phyloP scores from a whole-genome alignment of 2,888 invertebrate species.

The Tanytarsus gracilentus region DNA sequence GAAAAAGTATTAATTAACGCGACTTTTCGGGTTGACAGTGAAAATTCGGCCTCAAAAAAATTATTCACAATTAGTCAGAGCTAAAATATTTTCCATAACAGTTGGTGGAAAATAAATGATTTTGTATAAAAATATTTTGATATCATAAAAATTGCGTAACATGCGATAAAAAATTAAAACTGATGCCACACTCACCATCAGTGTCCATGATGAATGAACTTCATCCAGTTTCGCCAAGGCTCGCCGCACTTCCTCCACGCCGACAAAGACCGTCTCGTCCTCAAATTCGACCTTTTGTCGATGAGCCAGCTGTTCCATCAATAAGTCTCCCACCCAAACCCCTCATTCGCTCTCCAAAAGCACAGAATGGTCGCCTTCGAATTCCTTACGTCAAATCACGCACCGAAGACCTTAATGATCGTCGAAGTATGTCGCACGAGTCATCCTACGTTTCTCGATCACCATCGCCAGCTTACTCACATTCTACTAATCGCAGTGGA shows the following conservation, averaged over 20 bases:
- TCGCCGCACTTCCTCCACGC: neutral
- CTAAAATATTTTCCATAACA: too few relatives aligned
- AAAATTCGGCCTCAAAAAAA: neutral
- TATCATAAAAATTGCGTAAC: neutral
- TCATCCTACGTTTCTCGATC: constrained; percentile 47
- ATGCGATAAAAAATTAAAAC: neutral
- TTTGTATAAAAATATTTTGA: too few relatives aligned
- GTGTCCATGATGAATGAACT: constrained; percentile 25
- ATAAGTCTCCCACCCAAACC: constrained; percentile 15
- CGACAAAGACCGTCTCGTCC: constrained; percentile 2
- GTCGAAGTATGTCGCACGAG: constrained; percentile 31
- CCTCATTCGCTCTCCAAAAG: neutral
- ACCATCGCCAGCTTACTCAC: constrained; percentile 50
- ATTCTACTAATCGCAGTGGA: constrained; percentile 35
- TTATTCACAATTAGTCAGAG: too few relatives aligned
- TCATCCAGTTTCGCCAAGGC: neutral
- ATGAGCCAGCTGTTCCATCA: constrained; percentile 2
- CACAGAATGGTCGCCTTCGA: constrained; percentile 19
- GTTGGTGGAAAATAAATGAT: too few relatives aligned
- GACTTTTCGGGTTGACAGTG: neutral
- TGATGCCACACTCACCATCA: constrained; percentile 26
- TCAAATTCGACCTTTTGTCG: constrained; percentile 7
- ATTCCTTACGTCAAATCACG: constrained; percentile 16
- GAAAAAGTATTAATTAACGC: neutral
- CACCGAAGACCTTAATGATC: constrained; percentile 3